These are phyloP conservation scores for Erpobdella octoculata DNA, from an alignment of 2,888 invertebrate species.

Conservation along the genomic window DNA sequence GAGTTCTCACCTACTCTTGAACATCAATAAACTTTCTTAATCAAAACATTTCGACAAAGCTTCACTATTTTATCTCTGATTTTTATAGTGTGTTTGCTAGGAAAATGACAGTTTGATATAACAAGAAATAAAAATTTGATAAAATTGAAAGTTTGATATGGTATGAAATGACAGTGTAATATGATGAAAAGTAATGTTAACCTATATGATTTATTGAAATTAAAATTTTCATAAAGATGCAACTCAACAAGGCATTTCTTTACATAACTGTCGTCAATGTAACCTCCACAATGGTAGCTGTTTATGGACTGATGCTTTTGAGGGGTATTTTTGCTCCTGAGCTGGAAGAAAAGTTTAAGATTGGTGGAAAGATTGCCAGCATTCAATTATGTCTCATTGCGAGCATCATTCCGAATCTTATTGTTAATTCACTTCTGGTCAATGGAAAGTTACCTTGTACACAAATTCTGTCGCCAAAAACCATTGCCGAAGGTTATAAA, in stretches of 20 bases:
- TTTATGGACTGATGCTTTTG: conserved; percentile 33
- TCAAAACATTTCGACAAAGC: too few relatives aligned
- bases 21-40: too few relatives aligned
- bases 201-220: too few relatives aligned
- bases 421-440: conserved; percentile 27
- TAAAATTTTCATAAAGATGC: too few relatives aligned
- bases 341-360: conserved; percentile 24
- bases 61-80: too few relatives aligned
- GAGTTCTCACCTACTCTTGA: too few relatives aligned
- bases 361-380: conserved; percentile 31
- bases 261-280: conserved; percentile 31
- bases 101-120: too few relatives aligned
- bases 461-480: conserved; percentile 29
- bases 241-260: conserved; percentile 16
- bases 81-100: too few relatives aligned
- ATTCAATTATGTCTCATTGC: conserved; percentile 29
- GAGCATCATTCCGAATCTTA: conserved; percentile 26
- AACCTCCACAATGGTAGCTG: conserved; percentile 31
- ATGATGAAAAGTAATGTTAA: too few relatives aligned
- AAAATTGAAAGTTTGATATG: too few relatives aligned
- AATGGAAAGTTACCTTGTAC: conserved; percentile 30
- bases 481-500: conserved; percentile 29
- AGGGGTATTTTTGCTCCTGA: conserved; percentile 28
- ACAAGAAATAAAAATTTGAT: too few relatives aligned
- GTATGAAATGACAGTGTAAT: too few relatives aligned